Evolutionary conservation across 2,113 vertebrate species (phyloP), one percentile per base, ranked within the genome.

Genomic region (Crotophaga sulcirostris): DNA sequence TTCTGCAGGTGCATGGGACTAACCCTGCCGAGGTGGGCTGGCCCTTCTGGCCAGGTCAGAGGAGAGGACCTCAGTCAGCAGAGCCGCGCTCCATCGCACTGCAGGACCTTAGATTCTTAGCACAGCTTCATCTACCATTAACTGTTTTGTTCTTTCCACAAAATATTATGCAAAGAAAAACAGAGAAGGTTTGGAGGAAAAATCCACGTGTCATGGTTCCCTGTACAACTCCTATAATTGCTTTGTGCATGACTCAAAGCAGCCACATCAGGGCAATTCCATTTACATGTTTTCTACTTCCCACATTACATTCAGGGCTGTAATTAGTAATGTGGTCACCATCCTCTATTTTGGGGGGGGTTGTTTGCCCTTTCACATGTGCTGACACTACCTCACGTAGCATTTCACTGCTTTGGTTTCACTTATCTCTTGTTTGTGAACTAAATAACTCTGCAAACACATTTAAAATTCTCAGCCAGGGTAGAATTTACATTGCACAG

Each of bases 391-490:
- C 79, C 49, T 67, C 77, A 60, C 1, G 1, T 45, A 75, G 40
- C 67, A 64, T 89, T 91, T 73, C 84, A 91, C 56, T 69, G 87
- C 64, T 62, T 24, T 85, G 42, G 64, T 88, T 86, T 94, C 90
- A 90, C 63, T 84, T 95, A 55, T 84, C 90, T 93, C 82, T 51
- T 94, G 87, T 93, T 92, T 95, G 90, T 88, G 85, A 93, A 85
- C 4, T 14, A 87, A 92, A 92, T 84, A 92, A 90, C 76, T 84
- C 1, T 0, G 64, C 72, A 88, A 90, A 75, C 40, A 90, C 34
- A 60, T 84, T 84, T 90, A 49, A 42, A 88, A 77, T 56, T 82
- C 68, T 80, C 76, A 29, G 44, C n/a, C 4, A 0, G 6, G 40
- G 6, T 77, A 83, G 64, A 88, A 84, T 12, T 6, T 76, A 47